Base-by-base conservation (phyloP, 2,113 vertebrate species). In the Uropsilus gracilis region DNA sequence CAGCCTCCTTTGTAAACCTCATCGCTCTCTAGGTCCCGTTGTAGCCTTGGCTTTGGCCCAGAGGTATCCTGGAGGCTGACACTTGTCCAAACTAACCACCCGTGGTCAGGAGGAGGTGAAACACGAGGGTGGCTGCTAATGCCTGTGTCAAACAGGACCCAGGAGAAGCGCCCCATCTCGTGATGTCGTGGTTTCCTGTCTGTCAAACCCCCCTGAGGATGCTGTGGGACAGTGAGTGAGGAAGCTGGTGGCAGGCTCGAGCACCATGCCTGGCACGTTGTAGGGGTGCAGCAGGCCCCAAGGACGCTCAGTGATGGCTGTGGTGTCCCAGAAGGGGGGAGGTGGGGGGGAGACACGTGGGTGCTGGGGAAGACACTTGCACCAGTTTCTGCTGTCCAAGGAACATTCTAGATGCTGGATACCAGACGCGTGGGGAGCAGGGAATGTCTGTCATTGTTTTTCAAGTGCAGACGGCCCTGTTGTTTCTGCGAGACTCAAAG, bases 271-370 rank as follows among this genome's bases (percentile, higher is more conserved):
- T 48, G n/a, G 64, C 32, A 12, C 50, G 6, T 1, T 3, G 24
- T 8, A 73, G 37, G 64, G 46, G 5, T 3, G 1, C 8, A 16
- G 5, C 3, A 17, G 10, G 11, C 17, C 48, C 26, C 53, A 55
- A 53, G 18, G 20, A 20, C 20, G 44, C 48, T 46, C 39, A 37
- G 34, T 4, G 26, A n/a, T 3, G 37, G 44, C n/a, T 57, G 6
- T 4, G 32, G 64, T 12, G 26, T 44, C 88, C 88, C 1, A 0
- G n/a, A 34, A 1, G 7, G 37, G 6, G 14, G 0, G 2, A 17
- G 22, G 34, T 77, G 50, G 14, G 50, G 17, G 20, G n/a, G n/a
- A n/a, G n/a, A n/a, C n/a, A 20, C 4, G 2, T 55, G 53, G 53
- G 53, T 17, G 50, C 81, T 11, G 32, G 4, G 28, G 3, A 32